phyloP scores from a whole-genome alignment of 53 echinoderm and acorn worm species.

The Patiria pectinifera region DNA sequence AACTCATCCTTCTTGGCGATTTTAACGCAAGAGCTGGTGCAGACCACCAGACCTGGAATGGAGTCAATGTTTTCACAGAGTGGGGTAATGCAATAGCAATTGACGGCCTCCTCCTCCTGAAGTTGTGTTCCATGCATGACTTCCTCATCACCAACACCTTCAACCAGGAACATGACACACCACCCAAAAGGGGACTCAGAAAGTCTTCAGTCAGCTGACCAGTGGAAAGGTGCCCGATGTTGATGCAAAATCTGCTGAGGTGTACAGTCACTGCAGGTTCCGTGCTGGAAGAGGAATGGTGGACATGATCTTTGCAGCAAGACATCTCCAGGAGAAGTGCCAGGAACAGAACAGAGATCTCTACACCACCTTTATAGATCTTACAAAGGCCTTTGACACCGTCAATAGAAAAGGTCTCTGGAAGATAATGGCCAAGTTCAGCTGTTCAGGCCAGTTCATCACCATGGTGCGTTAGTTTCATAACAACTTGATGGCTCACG shows the following conservation, averaged over 20 bases:
- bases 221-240: no score
- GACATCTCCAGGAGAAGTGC: background rate
- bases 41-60: no score
- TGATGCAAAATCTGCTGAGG: background rate
- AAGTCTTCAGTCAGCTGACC: no score
- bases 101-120: no score
- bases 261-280: background rate
- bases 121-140: slow-evolving; percentile 3
- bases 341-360: background rate
- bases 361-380: background rate
- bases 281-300: background rate
- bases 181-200: background rate
- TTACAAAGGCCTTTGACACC: slow-evolving; percentile 15
- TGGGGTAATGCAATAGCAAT: no score
- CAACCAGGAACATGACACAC: background rate
- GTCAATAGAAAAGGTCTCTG: slow-evolving; percentile 33
- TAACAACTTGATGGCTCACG: slow-evolving; percentile 31
- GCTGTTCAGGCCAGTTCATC: slow-evolving; percentile 28
- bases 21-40: no score
- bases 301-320: no score
- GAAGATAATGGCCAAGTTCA: slow-evolving; percentile 50
- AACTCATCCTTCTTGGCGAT: no score
- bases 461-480: slow-evolving; percentile 45
- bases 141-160: slow-evolving; percentile 9
- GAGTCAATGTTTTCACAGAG: no score